These are phyloP conservation scores for Apteryx mantelli DNA, from an alignment of 2,113 vertebrate genomes.

Conservation along the genomic window DNA sequence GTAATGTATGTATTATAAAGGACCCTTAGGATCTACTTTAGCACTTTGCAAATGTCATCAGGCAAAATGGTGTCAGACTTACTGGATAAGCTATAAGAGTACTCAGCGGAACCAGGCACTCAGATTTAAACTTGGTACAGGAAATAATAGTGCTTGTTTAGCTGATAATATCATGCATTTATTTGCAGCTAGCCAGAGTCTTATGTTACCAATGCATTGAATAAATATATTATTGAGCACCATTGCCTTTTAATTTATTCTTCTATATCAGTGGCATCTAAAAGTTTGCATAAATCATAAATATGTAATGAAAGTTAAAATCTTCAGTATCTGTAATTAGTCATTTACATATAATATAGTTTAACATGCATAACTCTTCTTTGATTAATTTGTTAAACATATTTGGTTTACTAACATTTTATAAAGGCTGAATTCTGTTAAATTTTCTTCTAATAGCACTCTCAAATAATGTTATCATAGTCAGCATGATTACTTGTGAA, in stretches of 20 bases:
- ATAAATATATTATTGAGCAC: neutral
- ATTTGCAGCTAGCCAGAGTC: neutral
- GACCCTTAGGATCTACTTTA: neutral
- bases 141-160: neutral
- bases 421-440: neutral
- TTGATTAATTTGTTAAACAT: neutral
- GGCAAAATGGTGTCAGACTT: neutral
- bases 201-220: neutral
- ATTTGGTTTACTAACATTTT: neutral
- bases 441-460: neutral
- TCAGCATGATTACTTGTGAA: neutral
- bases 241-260: neutral
- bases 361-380: neutral
- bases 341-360: neutral
- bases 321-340: neutral
- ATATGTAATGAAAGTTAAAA: neutral
- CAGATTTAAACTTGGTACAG: neutral
- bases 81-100: neutral
- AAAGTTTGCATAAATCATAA: neutral
- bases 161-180: neutral
- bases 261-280: neutral
- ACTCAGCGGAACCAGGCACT: neutral
- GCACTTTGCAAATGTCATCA: neutral
- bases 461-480: neutral
- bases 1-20: fast-evolving